Base-by-base conservation (phyloP, 2,888 invertebrate species). In the Microctonus aethiopoides region DNA sequence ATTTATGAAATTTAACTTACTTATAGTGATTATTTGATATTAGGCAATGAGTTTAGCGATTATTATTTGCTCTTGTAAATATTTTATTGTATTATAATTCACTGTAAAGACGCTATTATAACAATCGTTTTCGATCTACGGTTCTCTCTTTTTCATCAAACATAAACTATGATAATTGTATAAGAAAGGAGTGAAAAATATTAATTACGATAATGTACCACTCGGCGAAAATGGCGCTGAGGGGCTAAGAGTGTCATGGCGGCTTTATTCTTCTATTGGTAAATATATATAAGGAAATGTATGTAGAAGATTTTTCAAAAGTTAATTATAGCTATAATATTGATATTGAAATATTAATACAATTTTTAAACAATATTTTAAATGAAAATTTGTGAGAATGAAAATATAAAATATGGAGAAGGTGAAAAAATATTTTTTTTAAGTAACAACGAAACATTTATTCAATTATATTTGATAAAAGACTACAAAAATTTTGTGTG, bases 391-490 rank as follows among this genome's bases (percentile, higher is more conserved):
- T 3, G 3, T 41, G 11, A 41, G 41, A 41, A 41, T 3, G 41
- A 13, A 13, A n/a, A 41, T 41, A 41, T 6, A 3, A 3, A 41
- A 41, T 6, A 41, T 11, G 6, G 6, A 29, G 29, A 3, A 29
- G 29, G 3, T 29, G 7, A 5, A 29, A 29, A 46, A 46, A 36
- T 9, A 20, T 11, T 34, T 9, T 9, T 32, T 32, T 57, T 34
- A 32, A 59, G 34, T 61, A 61, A 39, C 61, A 61, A 61, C 39
- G 24, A 61, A 24, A 60, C n/a, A 54, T 54, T 26, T 24, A 24
- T 26, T 26, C 1, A 54, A 6, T 41, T 3, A 41, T 41, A 5
- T 7, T 24, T 5, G 3, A 22, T 54, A 26, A 54, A 24, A 26
- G 6, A 6, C 13, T 24, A 54, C 26, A 61, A 24, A 61, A 39